Percentiles rank a stretch among this genome's conserved stretches.
These are phyloP conservation scores for Dendrocopos noguchii DNA, from an alignment of 2,113 vertebrate genomes.

Conservation along the genomic window DNA sequence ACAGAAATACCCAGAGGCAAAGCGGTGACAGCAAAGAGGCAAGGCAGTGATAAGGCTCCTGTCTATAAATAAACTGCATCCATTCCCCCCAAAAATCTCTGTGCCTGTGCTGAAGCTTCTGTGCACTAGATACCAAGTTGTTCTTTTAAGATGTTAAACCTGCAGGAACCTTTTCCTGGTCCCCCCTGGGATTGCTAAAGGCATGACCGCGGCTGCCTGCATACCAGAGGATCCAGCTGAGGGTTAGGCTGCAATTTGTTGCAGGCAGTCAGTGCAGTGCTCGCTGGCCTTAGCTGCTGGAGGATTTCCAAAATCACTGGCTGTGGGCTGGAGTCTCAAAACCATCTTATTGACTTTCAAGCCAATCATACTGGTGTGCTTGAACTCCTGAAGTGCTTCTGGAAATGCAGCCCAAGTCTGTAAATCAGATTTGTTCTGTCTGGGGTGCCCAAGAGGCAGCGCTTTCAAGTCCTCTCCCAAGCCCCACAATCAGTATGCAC, in stretches of 20 bases:
- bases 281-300: neutral
- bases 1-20: neutral
- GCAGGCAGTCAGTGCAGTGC: neutral
- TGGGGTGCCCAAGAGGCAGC: conserved; percentile 14
- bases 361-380: neutral
- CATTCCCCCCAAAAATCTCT: neutral
- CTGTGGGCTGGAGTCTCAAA: neutral
- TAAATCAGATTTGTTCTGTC: conserved; percentile 56
- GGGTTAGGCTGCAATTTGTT: neutral
- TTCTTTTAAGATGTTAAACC: neutral
- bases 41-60: neutral
- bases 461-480: neutral
- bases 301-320: neutral
- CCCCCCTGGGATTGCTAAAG: neutral
- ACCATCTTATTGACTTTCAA: neutral
- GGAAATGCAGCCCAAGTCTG: neutral
- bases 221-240: neutral
- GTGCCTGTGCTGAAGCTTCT: neutral
- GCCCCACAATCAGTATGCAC: neutral
- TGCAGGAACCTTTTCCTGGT: neutral
- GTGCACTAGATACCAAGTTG: neutral
- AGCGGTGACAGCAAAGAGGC: neutral
- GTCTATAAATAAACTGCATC: neutral
- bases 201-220: accelerated
- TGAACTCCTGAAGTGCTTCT: neutral